Conservation (phyloP, 1,140 invertebrate species). For the Drosophila rhopaloa region DNA sequence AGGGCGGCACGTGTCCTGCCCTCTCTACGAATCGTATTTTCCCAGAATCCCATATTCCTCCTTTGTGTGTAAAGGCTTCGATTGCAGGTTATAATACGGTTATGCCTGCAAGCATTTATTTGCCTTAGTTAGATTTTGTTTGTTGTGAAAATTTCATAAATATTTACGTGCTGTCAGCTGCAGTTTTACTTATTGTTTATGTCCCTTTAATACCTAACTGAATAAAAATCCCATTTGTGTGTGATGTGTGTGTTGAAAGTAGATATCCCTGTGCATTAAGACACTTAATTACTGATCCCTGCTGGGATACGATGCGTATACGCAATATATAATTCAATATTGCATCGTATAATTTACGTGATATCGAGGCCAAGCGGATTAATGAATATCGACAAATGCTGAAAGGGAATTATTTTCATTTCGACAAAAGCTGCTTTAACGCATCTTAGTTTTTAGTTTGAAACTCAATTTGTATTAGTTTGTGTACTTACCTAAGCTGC, state of each 20-base stretch:
- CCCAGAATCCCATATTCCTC: background rate
- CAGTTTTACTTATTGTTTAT: slow-evolving; percentile 51
- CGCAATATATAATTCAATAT: slow-evolving; percentile 18
- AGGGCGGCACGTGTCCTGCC: slow-evolving; percentile 57
- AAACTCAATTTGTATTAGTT: slow-evolving; percentile 14
- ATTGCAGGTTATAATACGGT: slow-evolving; percentile 67
- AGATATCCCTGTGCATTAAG: slow-evolving; percentile 30
- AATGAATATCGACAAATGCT: slow-evolving; percentile 27
- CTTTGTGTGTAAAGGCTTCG: slow-evolving; percentile 49
- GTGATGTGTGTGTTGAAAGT: slow-evolving; percentile 26
- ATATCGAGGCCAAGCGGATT: slow-evolving; percentile 19
- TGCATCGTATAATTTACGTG: slow-evolving; percentile 14
- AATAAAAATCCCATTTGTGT: slow-evolving; percentile 34
- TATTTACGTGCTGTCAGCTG: slow-evolving; percentile 61
- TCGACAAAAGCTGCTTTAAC: slow-evolving; percentile 6
- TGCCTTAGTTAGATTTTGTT: slow-evolving; percentile 58
- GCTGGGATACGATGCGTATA: slow-evolving; percentile 32
- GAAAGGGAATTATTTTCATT: slow-evolving; percentile 11
- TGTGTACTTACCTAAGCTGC: background rate
- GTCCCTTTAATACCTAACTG: slow-evolving; percentile 33
- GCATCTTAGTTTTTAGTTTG: slow-evolving; percentile 4
- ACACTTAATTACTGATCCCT: slow-evolving; percentile 48
- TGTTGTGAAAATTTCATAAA: slow-evolving; percentile 66
- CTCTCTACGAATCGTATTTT: slow-evolving; percentile 11
- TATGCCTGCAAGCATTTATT: slow-evolving; percentile 64